Evolutionary conservation across 2,113 vertebrate genomes (phyloP).

Genomic region (Tapirus terrestris): DNA sequence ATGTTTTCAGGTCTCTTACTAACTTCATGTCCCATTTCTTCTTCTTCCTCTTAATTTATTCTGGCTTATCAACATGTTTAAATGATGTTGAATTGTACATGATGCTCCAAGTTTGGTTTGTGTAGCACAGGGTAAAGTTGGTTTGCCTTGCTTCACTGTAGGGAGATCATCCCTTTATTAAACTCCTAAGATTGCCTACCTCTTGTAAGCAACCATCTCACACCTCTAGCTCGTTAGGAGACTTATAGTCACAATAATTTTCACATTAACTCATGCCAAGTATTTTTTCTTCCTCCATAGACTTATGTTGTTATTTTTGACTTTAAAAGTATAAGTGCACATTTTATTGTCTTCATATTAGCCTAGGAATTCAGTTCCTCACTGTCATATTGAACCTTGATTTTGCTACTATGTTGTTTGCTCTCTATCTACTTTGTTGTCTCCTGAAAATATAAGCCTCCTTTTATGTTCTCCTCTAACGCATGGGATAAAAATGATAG

Average conservation of each 20-base stretch:
- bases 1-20: neutral
- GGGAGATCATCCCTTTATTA: neutral
- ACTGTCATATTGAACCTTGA: neutral
- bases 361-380: neutral
- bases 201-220: neutral
- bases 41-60: neutral
- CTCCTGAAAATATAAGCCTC: neutral
- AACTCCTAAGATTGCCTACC: neutral
- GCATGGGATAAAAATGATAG: neutral
- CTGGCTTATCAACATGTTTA: neutral
- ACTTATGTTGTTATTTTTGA: conserved; percentile 12
- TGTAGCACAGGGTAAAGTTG: neutral
- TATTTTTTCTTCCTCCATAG: neutral
- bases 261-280: neutral
- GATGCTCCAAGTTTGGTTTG: neutral
- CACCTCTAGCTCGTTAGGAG: neutral
- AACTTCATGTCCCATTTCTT: neutral
- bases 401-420: neutral
- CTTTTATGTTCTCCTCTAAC: neutral
- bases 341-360: neutral
- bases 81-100: neutral
- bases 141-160: neutral
- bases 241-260: neutral
- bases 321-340: neutral
- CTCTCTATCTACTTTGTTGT: neutral